These are phyloP conservation scores for Poeciliopsis occidentalis DNA, from an alignment of 2,113 vertebrate genomes.

Conservation along the genomic window DNA sequence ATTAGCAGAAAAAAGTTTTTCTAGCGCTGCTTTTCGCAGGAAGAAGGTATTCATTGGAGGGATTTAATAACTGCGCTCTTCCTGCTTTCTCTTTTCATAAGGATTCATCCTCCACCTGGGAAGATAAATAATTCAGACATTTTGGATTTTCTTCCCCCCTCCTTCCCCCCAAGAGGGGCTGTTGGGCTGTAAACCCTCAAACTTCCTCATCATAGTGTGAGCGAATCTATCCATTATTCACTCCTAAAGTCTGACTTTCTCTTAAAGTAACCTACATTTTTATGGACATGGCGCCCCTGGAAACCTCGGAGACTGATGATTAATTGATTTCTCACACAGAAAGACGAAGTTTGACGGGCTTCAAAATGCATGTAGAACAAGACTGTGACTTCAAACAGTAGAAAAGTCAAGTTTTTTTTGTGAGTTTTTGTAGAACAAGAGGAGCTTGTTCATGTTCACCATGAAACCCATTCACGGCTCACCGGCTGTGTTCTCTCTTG, in stretches of 20 bases:
- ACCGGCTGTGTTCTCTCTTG: constrained; percentile 8
- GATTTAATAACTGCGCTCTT: constrained; percentile 57
- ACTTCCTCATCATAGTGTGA: constrained; percentile 89
- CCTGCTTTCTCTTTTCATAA: constrained; percentile 77
- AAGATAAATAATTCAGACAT: constrained; percentile 92
- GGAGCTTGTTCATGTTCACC: not conserved
- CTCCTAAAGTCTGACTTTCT: constrained; percentile 85
- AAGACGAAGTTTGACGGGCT: constrained; percentile 29
- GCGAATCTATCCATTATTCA: constrained; percentile 93
- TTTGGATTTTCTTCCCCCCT: constrained; percentile 86
- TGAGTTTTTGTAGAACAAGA: not conserved
- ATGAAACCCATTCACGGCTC: not conserved
- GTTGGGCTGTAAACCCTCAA: constrained; percentile 88
- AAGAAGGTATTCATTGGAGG: constrained; percentile 24
- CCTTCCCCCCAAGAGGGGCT: constrained; percentile 73
- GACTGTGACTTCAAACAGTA: constrained; percentile 12
- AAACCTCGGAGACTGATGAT: constrained; percentile 31
- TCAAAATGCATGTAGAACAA: constrained; percentile 32
- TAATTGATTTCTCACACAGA: constrained; percentile 54
- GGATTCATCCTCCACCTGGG: constrained; percentile 89
- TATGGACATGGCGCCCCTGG: constrained; percentile 42
- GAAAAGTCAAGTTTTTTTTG: not conserved
- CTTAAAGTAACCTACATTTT: constrained; percentile 85
- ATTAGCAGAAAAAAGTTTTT: constrained; percentile 17
- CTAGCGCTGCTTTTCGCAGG: not conserved